Evolutionary conservation across 37 sponge, comb jelly and placozoan species (phyloP).

Genomic region (Haliclona indistincta): DNA sequence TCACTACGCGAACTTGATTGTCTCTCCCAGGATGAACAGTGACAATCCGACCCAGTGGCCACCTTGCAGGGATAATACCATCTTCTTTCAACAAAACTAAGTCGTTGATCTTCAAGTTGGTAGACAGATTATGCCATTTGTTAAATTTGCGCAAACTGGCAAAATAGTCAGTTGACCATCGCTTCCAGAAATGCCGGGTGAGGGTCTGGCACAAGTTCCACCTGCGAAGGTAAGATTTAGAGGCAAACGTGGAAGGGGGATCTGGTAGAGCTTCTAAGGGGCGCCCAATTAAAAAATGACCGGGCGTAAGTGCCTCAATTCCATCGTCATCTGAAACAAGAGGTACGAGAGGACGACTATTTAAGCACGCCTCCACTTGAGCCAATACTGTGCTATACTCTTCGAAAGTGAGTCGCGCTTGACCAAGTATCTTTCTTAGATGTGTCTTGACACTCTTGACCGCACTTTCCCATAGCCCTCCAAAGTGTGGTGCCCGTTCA

Average conservation of each 20-base stretch:
- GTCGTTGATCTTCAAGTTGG: constrained; percentile 1
- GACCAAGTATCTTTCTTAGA: neutral
- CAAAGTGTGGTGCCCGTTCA: constrained; percentile 34
- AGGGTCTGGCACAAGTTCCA: neutral
- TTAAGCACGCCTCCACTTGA: constrained; percentile 32
- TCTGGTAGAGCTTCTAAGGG: constrained; percentile 12
- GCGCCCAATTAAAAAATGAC: constrained; percentile 43
- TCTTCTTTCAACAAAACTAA: constrained; percentile 10
- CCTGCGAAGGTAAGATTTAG: neutral
- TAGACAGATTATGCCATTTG: constrained; percentile 3
- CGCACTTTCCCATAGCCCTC: constrained; percentile 38
- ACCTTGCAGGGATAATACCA: constrained; percentile 3
- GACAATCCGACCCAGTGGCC: constrained; percentile 29
- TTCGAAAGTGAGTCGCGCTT: constrained; percentile 8
- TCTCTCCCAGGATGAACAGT: constrained; percentile 25
- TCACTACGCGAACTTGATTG: neutral
- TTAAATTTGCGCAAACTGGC: neutral
- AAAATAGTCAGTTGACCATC: constrained; percentile 30
- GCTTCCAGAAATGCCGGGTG: constrained; percentile 21
- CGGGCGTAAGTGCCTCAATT: constrained; percentile 41
- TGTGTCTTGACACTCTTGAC: constrained; percentile 21
- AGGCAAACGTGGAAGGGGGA: neutral
- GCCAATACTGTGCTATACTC: constrained; percentile 10
- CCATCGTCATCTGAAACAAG: constrained; percentile 27
- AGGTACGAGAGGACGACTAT: constrained; percentile 20